Evolutionary conservation across 2,113 vertebrate species (phyloP).

Genomic region (Anguilla rostrata): DNA sequence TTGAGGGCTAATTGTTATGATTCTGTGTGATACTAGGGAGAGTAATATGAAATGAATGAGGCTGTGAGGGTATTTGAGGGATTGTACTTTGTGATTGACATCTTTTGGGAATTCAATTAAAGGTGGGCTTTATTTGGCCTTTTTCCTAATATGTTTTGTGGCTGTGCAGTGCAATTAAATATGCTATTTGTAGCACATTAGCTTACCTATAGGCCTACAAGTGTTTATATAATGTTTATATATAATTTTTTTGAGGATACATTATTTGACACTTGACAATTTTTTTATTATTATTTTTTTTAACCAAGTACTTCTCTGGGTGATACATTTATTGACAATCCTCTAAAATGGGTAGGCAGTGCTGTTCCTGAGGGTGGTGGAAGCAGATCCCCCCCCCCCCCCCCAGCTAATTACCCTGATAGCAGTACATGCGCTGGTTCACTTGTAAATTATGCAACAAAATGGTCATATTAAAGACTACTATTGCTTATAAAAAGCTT

Average conservation of each 20-base stretch:
- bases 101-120: constrained; percentile 70
- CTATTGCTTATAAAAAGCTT: neutral
- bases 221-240: no score
- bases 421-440: neutral
- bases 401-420: neutral
- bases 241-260: neutral
- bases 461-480: neutral
- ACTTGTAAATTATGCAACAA: neutral
- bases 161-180: constrained; percentile 33
- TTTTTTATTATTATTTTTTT: neutral
- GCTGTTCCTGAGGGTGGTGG: neutral
- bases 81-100: constrained; percentile 69
- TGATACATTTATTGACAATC: neutral
- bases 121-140: constrained; percentile 62
- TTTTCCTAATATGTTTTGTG: constrained; percentile 53
- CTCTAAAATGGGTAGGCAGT: neutral
- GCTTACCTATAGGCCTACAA: neutral
- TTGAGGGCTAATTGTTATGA: constrained; percentile 50
- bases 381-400: no score
- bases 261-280: neutral
- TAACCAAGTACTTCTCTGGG: neutral
- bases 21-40: constrained; percentile 47
- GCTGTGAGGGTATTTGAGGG: constrained; percentile 53
- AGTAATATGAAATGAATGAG: neutral
- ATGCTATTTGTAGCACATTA: neutral